Percentiles rank a stretch among this genome's conserved stretches.
phyloP scores from a whole-genome alignment of 2,888 invertebrate species.

The Agriopis leucophaearia region DNA sequence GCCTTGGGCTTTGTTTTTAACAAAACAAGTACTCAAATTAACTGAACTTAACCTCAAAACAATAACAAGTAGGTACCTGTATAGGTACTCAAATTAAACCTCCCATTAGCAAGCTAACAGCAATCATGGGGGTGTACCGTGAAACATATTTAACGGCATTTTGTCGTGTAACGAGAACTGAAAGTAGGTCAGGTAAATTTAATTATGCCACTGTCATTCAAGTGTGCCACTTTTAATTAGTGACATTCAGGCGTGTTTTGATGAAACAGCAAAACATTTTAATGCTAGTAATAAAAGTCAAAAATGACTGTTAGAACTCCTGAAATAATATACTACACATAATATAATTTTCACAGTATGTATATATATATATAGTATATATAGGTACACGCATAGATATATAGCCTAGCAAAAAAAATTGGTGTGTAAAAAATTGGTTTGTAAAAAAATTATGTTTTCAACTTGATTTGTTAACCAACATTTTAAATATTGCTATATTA shows the following conservation, averaged over 20 bases:
- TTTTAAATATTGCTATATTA: too few relatives aligned
- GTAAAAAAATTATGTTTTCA: too few relatives aligned
- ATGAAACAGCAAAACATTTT: conserved; percentile 3
- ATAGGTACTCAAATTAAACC: conserved; percentile 23
- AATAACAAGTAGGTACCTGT: conserved; percentile 3
- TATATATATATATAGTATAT: too few relatives aligned
- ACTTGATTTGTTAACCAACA: too few relatives aligned
- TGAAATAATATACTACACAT: too few relatives aligned
- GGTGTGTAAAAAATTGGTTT: too few relatives aligned
- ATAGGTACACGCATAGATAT: too few relatives aligned
- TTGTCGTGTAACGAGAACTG: conserved; percentile 20
- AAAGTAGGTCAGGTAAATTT: conserved; percentile 65
- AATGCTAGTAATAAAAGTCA: neutral
- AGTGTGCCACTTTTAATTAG: conserved; percentile 30
- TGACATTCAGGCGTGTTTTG: conserved; percentile 5
- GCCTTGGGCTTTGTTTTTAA: neutral
- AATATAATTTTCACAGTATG: too few relatives aligned
- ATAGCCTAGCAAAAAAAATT: too few relatives aligned
- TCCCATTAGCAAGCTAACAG: conserved; percentile 15
- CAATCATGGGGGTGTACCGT: conserved; percentile 25
- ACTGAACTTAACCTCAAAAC: conserved; percentile 2
- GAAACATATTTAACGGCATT: conserved; percentile 40
- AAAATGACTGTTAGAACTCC: too few relatives aligned
- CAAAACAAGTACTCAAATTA: neutral
- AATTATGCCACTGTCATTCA: conserved; percentile 52